A percentile compares a stretch with the other conserved stretches of the same genome.
Evolutionary conservation across 2,113 vertebrate genomes (phyloP).

Genomic region (Amphiprion ocellaris): DNA sequence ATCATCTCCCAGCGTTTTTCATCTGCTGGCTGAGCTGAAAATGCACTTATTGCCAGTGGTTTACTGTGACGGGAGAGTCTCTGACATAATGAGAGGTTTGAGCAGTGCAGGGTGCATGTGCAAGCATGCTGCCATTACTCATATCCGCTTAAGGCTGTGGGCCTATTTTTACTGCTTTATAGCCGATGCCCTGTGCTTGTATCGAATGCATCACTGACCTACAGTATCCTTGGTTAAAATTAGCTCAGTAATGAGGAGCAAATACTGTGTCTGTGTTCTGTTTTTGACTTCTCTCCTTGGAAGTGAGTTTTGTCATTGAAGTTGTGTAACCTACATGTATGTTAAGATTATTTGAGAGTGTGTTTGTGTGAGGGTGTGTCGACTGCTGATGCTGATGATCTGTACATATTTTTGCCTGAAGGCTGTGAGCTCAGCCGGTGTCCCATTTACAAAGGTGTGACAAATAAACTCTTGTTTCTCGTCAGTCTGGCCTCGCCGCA

Average conservation of each 20-base stretch:
- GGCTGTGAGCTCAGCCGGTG: conserved; percentile 71
- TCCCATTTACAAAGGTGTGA: conserved; percentile 71
- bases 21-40: conserved; percentile 57
- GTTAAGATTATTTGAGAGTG: conserved; percentile 4
- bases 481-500: conserved; percentile 27
- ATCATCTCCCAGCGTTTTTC: conserved; percentile 53
- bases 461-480: conserved; percentile 77
- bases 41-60: conserved; percentile 69
- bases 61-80: conserved; percentile 65
- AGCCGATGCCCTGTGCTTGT: conserved; percentile 60
- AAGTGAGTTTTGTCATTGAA: conserved; percentile 44
- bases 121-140: conserved; percentile 66
- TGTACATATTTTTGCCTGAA: conserved; percentile 68
- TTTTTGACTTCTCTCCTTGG: conserved; percentile 40
- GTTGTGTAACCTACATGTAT: conserved; percentile 44
- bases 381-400: conserved; percentile 49
- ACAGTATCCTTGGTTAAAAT: conserved; percentile 40
- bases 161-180: conserved; percentile 69
- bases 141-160: conserved; percentile 54
- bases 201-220: conserved; percentile 56
- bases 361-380: conserved; percentile 27
- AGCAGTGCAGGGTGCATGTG: conserved; percentile 63
- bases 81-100: conserved; percentile 51
- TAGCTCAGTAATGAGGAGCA: conserved; percentile 45
- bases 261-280: conserved; percentile 49